These are phyloP conservation scores for Phoeniculus purpureus DNA, from an alignment of 2,797 vertebrate genomes.

Conservation along the genomic window DNA sequence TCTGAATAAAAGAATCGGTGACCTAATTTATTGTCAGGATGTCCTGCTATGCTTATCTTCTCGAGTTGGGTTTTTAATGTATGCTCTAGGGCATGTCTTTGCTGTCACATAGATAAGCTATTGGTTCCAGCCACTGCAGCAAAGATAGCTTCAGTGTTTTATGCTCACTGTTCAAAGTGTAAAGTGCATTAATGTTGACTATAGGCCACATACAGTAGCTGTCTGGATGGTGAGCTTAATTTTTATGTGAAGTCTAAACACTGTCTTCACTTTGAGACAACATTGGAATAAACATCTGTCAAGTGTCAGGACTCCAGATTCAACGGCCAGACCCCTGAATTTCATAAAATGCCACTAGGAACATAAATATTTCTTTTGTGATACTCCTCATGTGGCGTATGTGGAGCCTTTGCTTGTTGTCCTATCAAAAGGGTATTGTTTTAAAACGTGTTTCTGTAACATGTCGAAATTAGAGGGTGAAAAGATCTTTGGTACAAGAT, in stretches of 20 bases:
- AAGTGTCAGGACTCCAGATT: not conserved
- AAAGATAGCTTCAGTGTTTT: not conserved
- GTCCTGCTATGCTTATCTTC: not conserved
- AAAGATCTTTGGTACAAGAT: not conserved
- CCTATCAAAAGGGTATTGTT: not conserved
- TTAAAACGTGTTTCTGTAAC: not conserved
- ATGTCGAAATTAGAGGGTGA: not conserved
- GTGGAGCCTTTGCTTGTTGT: not conserved
- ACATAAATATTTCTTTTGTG: not conserved
- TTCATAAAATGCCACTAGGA: not conserved
- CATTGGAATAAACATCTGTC: not conserved
- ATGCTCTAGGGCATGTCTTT: not conserved
- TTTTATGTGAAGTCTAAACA: not conserved
- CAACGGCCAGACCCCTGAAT: not conserved
- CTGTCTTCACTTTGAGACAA: not conserved
- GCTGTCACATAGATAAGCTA: not conserved
- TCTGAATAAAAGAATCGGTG: not conserved
- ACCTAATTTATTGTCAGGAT: not conserved
- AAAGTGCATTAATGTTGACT: not conserved
- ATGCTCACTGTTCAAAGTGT: not conserved
- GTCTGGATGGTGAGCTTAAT: not conserved
- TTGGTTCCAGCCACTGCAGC: not conserved
- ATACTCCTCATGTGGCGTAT: not conserved
- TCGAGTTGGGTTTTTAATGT: not conserved
- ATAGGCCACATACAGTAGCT: not conserved